Evolutionary conservation across 35 echinoderm and acorn worm genomes (phyloP).

Genomic region (Apostichopus parvimensis): DNA sequence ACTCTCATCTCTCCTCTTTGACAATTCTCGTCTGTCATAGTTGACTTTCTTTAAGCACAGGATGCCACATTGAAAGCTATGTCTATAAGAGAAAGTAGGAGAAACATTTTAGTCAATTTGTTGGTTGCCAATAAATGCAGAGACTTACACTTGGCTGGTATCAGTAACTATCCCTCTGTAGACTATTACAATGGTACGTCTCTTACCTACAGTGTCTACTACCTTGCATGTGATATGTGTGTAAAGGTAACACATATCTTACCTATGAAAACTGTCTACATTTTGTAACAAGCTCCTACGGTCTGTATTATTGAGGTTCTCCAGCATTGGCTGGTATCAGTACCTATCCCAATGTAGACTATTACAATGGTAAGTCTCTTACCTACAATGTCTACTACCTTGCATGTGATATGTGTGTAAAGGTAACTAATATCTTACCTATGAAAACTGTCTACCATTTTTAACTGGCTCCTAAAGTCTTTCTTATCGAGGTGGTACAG

Average conservation of each 20-base stretch:
- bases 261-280: constrained; percentile 99
- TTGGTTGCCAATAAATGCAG: no score
- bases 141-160: no score
- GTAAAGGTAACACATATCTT: neutral
- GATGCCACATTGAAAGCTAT: constrained; percentile 97
- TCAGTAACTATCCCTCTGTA: no score
- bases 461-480: constrained; percentile 89
- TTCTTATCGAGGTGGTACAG: constrained; percentile 77
- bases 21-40: constrained; percentile 88
- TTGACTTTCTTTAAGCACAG: constrained; percentile 96
- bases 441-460: constrained; percentile 99
- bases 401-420: constrained; percentile 41
- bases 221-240: no score
- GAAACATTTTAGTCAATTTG: no score
- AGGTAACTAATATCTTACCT: constrained; percentile 59
- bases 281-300: constrained; percentile 90
- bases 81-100: constrained; percentile 49
- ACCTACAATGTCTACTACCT: no score
- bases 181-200: no score
- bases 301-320: constrained; percentile 97
- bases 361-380: no score
- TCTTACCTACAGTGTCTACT: no score
- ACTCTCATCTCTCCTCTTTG: constrained; percentile 91
- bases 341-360: no score
- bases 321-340: constrained; percentile 59